These are phyloP conservation scores for Heteronetta atricapilla DNA, from an alignment of 2,113 vertebrate species.

Conservation along the genomic window DNA sequence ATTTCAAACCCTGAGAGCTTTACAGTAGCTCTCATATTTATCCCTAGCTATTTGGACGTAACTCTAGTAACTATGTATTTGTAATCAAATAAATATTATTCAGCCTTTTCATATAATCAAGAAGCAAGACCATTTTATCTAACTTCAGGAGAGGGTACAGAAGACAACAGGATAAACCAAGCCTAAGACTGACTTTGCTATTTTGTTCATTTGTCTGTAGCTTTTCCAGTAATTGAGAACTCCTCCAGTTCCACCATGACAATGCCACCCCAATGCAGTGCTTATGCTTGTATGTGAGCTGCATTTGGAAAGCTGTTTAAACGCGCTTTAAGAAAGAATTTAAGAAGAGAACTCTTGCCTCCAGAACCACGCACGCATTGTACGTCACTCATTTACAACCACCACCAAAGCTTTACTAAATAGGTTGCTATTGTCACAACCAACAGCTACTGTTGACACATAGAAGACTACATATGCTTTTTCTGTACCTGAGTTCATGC, in stretches of 20 bases:
- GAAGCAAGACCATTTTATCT: neutral
- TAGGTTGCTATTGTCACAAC: neutral
- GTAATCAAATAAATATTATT: neutral
- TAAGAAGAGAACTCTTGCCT: neutral
- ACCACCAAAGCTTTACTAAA: neutral
- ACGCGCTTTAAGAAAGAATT: neutral
- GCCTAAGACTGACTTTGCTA: neutral
- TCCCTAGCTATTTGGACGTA: neutral
- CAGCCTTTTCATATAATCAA: neutral
- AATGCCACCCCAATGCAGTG: neutral
- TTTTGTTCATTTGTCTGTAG: neutral
- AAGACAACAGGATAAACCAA: neutral
- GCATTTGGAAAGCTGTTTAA: neutral
- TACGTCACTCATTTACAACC: rapidly evolving
- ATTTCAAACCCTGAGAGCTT: neutral
- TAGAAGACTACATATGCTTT: neutral
- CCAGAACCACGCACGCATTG: neutral
- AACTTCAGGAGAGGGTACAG: neutral
- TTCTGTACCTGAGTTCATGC: neutral
- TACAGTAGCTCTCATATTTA: neutral
- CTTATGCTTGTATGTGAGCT: neutral
- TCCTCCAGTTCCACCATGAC: neutral
- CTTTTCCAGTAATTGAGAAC: neutral
- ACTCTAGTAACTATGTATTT: neutral
- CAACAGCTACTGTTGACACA: neutral